These are phyloP conservation scores for Leuciscus waleckii DNA, from an alignment of 2,797 vertebrate species.

Conservation along the genomic window DNA sequence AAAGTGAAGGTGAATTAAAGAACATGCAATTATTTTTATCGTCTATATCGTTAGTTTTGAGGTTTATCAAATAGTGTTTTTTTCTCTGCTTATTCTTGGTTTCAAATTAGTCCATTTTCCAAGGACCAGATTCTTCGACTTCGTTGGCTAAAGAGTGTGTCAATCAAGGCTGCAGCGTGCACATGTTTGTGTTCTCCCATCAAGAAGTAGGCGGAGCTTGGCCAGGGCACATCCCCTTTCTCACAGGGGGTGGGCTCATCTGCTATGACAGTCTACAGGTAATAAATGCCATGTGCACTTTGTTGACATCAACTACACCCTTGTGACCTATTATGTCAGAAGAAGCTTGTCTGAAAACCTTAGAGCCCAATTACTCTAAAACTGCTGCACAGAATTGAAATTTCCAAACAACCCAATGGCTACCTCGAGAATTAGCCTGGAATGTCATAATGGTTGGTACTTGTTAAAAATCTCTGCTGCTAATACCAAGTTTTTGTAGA, in stretches of 20 bases:
- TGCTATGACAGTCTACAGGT: conserved; percentile 80
- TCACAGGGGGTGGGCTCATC: conserved; percentile 78
- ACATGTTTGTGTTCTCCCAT: conserved; percentile 79
- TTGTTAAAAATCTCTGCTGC: conserved; percentile 19
- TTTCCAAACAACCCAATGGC: not conserved
- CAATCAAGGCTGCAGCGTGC: conserved; percentile 78
- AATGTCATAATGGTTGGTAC: conserved; percentile 10
- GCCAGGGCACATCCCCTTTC: conserved; percentile 77
- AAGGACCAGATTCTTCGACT: conserved; percentile 70
- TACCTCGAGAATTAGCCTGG: conserved; percentile 10
- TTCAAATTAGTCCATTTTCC: conserved; percentile 76
- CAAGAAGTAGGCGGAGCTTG: conserved; percentile 80
- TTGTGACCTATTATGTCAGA: not conserved
- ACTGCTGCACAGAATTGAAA: not conserved
- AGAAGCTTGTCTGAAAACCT: conserved; percentile 10
- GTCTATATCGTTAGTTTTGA: not conserved
- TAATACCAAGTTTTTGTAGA: conserved; percentile 8
- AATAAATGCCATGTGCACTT: conserved; percentile 23
- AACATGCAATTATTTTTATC: not conserved
- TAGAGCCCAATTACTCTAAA: conserved; percentile 14
- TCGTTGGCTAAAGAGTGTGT: conserved; percentile 78
- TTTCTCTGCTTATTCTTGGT: not conserved
- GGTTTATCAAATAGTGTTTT: not conserved
- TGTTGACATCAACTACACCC: not conserved
- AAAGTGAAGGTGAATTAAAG: conserved; percentile 74